Base-by-base conservation (phyloP, 2,113 vertebrate genomes). In the Pterophyllum scalare region DNA sequence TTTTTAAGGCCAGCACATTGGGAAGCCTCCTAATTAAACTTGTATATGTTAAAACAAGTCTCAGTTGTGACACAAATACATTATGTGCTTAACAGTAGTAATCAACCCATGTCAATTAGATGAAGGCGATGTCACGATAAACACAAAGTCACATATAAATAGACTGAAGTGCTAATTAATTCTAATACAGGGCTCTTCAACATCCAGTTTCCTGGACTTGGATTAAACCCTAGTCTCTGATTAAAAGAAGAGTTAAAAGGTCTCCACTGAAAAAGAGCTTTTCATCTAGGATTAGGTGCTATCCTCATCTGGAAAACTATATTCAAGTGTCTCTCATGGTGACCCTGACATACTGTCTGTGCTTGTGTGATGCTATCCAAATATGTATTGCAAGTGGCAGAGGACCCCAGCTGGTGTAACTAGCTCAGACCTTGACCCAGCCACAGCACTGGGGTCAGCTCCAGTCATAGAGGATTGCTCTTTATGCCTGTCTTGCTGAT, bases 391-490 rank as follows among this genome's bases (percentile, higher is more conserved):
- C 75, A 85, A 91, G 83, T 89, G 91, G 80, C 89, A 92, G 82
- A 74, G 80, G 89, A 87, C 89, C 86, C 76, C 93, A 93, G 91
- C 92, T 93, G 92, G 79, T 91, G 84, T 89, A 75, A 70, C 79
- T 84, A 79, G 83, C 83, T 54, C 72, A 84, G 90, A 91, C 90
- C 88, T 81, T 88, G 91, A 94, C 94, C 91, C 80, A 26, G 62
- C 79, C 81, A 62, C 80, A 75, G 84, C 74, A 75, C 35, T 28
- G 54, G 77, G 86, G 89, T 88, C 70, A 22, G 75, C 64, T 57
- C 56, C 49, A 91, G 93, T 94, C 93, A 89, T 22, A 81, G 17
- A 84, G 81, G 62, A 92, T 94, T 90, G 91, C 89, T 89, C 91
- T 91, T 87, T 79, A 79, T 85, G 93, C 78, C 88, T 17, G 40